A percentile compares a stretch with the other conserved stretches of the same genome.
Conservation (phyloP, 2,797 vertebrate species). For the Anguilla pacifica region DNA sequence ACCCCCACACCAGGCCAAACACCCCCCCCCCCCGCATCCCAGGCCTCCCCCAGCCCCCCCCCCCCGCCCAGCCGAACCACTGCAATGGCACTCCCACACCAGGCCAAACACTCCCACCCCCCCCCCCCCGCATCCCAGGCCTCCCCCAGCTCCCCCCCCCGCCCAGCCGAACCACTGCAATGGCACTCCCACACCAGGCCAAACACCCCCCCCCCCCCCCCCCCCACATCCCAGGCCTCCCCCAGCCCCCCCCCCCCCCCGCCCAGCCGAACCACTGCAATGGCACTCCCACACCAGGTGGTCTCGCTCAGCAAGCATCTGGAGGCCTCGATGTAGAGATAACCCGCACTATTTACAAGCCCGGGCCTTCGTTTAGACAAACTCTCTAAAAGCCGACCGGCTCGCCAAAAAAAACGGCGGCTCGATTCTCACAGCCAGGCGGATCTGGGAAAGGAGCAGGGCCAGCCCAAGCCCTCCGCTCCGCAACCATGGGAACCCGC, state of each 20-base stretch:
- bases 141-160: too few relatives aligned
- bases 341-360: slow-evolving; percentile 77
- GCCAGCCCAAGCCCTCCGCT: slow-evolving; percentile 58
- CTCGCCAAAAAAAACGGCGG: slow-evolving; percentile 66
- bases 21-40: too few relatives aligned
- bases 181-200: too few relatives aligned
- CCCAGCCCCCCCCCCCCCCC: too few relatives aligned
- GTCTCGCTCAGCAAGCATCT: slow-evolving; percentile 73
- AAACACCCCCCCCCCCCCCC: slow-evolving; percentile 53
- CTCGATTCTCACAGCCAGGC: slow-evolving; percentile 59
- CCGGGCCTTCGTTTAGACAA: slow-evolving; percentile 78
- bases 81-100: too few relatives aligned
- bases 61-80: too few relatives aligned
- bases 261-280: too few relatives aligned
- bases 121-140: too few relatives aligned
- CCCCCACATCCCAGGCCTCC: slow-evolving; percentile 47
- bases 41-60: too few relatives aligned
- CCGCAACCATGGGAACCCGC: slow-evolving; percentile 63
- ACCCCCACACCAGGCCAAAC: too few relatives aligned
- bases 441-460: slow-evolving; percentile 65
- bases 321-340: slow-evolving; percentile 74
- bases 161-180: too few relatives aligned
- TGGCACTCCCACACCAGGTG: slow-evolving; percentile 77
- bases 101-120: too few relatives aligned
- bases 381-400: slow-evolving; percentile 68